Base-by-base conservation (phyloP, 2,113 vertebrate species). In the Pyrgilauda ruficollis region DNA sequence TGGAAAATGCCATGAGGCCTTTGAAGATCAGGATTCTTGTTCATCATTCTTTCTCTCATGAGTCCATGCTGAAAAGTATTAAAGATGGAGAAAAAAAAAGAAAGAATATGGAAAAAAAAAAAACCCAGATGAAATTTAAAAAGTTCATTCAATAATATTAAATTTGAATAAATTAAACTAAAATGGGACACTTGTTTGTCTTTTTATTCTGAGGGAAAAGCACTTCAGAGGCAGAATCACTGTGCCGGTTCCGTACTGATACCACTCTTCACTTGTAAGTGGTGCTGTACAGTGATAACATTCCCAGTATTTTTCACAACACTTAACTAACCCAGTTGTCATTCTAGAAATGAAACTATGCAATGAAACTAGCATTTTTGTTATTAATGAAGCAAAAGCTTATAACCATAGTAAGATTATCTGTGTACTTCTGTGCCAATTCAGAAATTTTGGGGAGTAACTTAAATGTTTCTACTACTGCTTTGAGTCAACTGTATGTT, bases 61-160 rank as follows among this genome's bases (percentile, higher is more conserved):
- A 79, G 14, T 39, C 15, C 5, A 5, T 68, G 49, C 8, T 72
- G 55, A 63, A 74, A 90, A 85, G 7, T 6, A 46, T 41, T 87
- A 31, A 66, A 69, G 6, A 39, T 8, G 2, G 2, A 5, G 8
- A 7, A 13, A 52, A 10, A 11, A 13, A 16, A 7, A 15, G 3
- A 7, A 70, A 15, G n/a, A 73, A 23, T 6, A 61, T 37, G 6
- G 14, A 68, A 66, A 35, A 53, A 5, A 52, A 4, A 58, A 44
- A 47, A 56, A 41, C 3, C 59, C 0, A n/a, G 26, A 72, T 37
- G 13, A 41, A 41, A 41, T 41, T 41, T 41, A 13, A 41, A 41
- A 41, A 41, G 13, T 11, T 12, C 10, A 41, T 10, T 4, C 1
- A 50, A 50, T 31, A 16, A 30, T 44, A 27, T 15, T 56, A 64